Evolutionary conservation across 2,888 invertebrate species (phyloP).

Genomic region (Coenonympha arcania): DNA sequence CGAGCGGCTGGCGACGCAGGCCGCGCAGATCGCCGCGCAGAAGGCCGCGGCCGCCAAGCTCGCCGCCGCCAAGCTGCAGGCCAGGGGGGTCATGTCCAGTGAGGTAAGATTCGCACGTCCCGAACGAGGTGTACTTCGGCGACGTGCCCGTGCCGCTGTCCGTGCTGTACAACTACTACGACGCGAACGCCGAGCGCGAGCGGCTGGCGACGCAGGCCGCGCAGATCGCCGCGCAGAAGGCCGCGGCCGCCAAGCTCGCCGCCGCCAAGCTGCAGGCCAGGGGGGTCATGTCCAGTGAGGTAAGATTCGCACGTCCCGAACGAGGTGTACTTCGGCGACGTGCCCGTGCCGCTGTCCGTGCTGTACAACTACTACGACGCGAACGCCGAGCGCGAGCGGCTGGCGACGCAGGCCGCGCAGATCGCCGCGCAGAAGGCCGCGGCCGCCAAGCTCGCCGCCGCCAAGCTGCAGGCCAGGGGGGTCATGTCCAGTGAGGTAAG

Average conservation of each 20-base stretch:
- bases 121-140: conserved; percentile 72
- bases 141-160: conserved; percentile 66
- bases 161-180: conserved; percentile 69
- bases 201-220: conserved; percentile 59
- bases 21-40: conserved; percentile 66
- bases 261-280: conserved; percentile 51
- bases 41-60: conserved; percentile 64
- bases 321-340: conserved; percentile 72
- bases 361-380: conserved; percentile 71
- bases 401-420: conserved; percentile 63
- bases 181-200: conserved; percentile 68
- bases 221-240: conserved; percentile 66
- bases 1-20: conserved; percentile 59
- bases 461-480: conserved; percentile 46
- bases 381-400: conserved; percentile 62
- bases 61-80: conserved; percentile 51
- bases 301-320: conserved; percentile 71
- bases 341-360: conserved; percentile 63
- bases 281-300: conserved; percentile 40
- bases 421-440: conserved; percentile 68
- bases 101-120: conserved; percentile 68
- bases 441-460: conserved; percentile 57
- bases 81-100: conserved; percentile 37
- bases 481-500: conserved; percentile 42
- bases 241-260: conserved; percentile 59